Conservation (phyloP, 1,140 invertebrate genomes). For the Atta cephalotes region DNA sequence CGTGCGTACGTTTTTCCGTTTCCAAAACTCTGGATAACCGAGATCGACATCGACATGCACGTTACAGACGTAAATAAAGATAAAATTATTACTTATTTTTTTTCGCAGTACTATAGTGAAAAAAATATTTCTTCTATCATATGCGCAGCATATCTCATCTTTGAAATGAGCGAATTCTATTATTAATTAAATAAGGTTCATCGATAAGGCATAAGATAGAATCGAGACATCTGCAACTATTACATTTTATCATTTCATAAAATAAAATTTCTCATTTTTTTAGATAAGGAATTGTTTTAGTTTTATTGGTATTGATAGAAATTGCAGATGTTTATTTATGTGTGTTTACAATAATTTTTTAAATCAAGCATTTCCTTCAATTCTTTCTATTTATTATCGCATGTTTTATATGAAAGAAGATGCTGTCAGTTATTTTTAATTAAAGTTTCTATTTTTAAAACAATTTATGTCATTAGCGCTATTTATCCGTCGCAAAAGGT, state of each 20-base stretch:
- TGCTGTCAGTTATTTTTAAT: neutral
- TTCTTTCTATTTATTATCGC: neutral
- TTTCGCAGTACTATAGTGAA: no score
- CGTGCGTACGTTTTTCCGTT: neutral
- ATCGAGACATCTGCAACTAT: neutral
- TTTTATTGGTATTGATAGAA: neutral
- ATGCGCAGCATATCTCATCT: neutral
- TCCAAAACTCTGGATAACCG: neutral
- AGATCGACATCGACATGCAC: neutral
- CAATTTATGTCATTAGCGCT: constrained; percentile 15
- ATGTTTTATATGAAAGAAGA: neutral
- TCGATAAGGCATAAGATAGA: neutral
- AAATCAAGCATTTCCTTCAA: neutral
- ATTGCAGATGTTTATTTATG: no score
- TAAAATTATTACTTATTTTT: no score
- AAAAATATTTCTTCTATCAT: no score
- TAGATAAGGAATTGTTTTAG: neutral
- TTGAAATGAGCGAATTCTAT: neutral
- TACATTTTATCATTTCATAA: neutral
- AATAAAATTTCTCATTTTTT: neutral
- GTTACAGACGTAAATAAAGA: neutral
- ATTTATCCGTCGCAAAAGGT: neutral
- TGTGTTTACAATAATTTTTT: neutral
- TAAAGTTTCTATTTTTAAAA: constrained; percentile 15
- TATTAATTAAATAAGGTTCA: neutral